A percentile compares a stretch with the other conserved stretches of the same genome.
phyloP scores from a whole-genome alignment of 1,140 invertebrate genomes.

The Coelopa frigida region DNA sequence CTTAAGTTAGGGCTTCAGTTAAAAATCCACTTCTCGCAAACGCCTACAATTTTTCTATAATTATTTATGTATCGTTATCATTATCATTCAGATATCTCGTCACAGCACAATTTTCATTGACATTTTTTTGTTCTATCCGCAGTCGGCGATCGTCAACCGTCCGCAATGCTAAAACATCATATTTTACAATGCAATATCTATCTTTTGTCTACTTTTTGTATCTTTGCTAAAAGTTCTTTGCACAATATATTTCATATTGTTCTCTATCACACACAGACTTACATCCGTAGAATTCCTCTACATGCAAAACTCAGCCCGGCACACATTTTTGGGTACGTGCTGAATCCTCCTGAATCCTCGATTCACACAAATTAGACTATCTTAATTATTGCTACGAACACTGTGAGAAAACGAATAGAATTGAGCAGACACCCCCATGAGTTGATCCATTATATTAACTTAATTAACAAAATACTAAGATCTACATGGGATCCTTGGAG shows the following conservation, averaged over 20 bases:
- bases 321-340: constrained; percentile 1
- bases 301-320: background rate
- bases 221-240: background rate
- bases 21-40: too few relatives aligned
- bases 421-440: too few relatives aligned
- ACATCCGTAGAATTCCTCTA: constrained; percentile 3
- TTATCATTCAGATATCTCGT: constrained; percentile 22
- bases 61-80: constrained; percentile 13
- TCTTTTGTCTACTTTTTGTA: too few relatives aligned
- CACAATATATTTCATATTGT: constrained; percentile 1
- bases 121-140: constrained; percentile 39
- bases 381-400: background rate
- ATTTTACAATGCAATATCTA: too few relatives aligned
- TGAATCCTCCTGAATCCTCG: too few relatives aligned
- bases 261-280: constrained; percentile 4
- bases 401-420: constrained; percentile 12
- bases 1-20: too few relatives aligned
- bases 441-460: too few relatives aligned
- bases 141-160: too few relatives aligned
- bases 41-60: too few relatives aligned
- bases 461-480: too few relatives aligned
- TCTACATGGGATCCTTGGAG: too few relatives aligned
- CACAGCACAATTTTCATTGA: constrained; percentile 44
- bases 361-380: too few relatives aligned
- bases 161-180: background rate